phyloP scores from a whole-genome alignment of 2,888 invertebrate genomes.

The Acleris emargana region DNA sequence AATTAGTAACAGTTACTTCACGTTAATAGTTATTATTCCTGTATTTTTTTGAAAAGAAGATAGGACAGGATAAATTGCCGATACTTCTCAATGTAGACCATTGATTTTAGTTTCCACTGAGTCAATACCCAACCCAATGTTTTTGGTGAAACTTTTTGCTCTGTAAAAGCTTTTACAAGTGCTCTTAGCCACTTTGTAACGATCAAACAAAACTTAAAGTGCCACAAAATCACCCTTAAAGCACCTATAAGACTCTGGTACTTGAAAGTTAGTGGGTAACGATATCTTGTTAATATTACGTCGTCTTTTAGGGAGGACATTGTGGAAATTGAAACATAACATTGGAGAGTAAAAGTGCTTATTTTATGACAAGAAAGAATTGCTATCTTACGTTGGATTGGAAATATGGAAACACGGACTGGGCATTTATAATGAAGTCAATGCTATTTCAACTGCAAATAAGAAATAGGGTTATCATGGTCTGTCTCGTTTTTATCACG shows the following conservation, averaged over 20 bases:
- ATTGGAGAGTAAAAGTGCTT: neutral
- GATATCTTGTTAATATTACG: slow-evolving; percentile 13
- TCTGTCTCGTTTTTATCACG: no score
- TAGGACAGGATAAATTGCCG: neutral
- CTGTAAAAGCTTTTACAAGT: slow-evolving; percentile 32
- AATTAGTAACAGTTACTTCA: no score
- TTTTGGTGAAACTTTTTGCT: slow-evolving; percentile 21
- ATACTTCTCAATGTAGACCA: neutral
- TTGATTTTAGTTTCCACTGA: slow-evolving; percentile 15
- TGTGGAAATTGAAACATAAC: neutral
- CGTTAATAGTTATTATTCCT: no score
- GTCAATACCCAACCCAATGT: slow-evolving; percentile 11
- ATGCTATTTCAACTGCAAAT: no score
- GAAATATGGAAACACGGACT: no score
- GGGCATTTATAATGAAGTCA: no score
- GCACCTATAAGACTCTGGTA: slow-evolving; percentile 15
- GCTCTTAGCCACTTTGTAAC: slow-evolving; percentile 24
- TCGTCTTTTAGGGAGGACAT: neutral
- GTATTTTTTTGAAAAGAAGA: no score
- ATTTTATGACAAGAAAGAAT: no score
- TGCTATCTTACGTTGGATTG: no score
- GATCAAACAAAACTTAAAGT: slow-evolving; percentile 31
- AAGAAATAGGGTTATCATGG: no score
- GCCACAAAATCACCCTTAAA: slow-evolving; percentile 20
- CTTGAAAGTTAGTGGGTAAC: slow-evolving; percentile 16